Conservation (phyloP, 1,140 invertebrate genomes). For the Hypothenemus hampei region DNA sequence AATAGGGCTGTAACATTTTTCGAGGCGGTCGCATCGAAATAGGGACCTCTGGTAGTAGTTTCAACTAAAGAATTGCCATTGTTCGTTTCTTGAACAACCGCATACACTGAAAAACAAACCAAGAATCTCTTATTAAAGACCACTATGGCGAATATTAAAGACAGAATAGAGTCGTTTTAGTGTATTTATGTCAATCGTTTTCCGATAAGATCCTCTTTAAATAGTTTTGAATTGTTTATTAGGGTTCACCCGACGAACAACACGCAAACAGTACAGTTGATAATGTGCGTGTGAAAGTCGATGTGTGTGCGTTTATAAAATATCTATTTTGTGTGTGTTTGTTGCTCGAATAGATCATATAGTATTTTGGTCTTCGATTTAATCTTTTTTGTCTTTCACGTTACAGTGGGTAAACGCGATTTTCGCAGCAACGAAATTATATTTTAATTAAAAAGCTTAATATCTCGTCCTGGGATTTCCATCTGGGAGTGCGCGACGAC, state of each 20-base stretch:
- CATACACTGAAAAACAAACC: constrained; percentile 1
- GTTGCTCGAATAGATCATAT: no score
- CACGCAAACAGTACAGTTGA: no score
- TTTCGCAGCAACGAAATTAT: constrained; percentile 16
- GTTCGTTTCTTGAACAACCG: constrained; percentile 4
- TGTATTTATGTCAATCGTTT: no score
- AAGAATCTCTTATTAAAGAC: background rate
- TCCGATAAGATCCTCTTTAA: constrained; percentile 16
- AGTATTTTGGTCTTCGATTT: constrained; percentile 9
- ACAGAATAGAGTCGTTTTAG: constrained; percentile 9
- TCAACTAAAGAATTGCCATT: constrained; percentile 7
- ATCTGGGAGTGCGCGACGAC: constrained; percentile 12
- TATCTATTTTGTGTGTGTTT: no score
- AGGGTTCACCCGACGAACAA: no score
- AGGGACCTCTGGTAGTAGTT: constrained; percentile 53
- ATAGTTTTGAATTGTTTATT: constrained; percentile 11
- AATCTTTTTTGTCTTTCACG: constrained; percentile 1
- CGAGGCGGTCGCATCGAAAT: constrained; percentile 67
- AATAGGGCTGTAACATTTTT: constrained; percentile 76
- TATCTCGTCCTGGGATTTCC: constrained; percentile 7
- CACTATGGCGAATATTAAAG: constrained; percentile 6
- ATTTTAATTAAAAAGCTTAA: constrained; percentile 18
- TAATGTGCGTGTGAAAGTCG: no score
- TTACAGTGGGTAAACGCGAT: constrained; percentile 9
- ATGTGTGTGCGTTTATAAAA: no score